Evolutionary conservation across 2,888 invertebrate genomes (phyloP), one percentile per base, ranked within the genome.

Genomic region (Oegoconia quadripuncta): DNA sequence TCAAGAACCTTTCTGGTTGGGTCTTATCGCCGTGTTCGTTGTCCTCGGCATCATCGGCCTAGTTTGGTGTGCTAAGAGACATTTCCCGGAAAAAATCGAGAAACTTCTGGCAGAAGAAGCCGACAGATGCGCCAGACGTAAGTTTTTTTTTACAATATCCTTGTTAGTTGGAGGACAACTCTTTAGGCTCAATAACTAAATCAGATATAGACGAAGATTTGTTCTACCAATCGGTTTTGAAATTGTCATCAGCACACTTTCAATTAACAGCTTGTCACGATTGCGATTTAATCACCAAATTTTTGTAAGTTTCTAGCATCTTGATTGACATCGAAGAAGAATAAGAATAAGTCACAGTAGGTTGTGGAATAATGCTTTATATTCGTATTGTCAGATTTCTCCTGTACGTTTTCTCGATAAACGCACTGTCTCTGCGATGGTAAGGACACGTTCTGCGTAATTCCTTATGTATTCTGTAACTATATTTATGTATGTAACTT

Each of bases 1-100:
- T 18, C 93, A 95, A 55, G 95, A 96, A 68, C 96, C 96, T 0
- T 96, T 96, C 74, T 96, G 96, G 96, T 86, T 96, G 28, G 96
- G 96, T 0, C 88, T 96, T 25, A 93, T 96, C 69, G 94, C 95
- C 0, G 95, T 96, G 0, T 92, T 93, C 58, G 90, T 93, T 7
- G 94, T 96, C 0, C 89, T 96, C 58, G 92, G 91, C 34, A 89
- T 93, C 46, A 93, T 95, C 50, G 95, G 94, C 11, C 81, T 95
- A 34, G 90, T 95, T 12, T 95, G 95, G 93, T 94, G 95, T 70
- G 93, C 95, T 52, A 94, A 95, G 67, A 84, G 95, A 34, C 95
- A 95, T 75, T 95, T 95, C 72, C 95, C 95, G 0, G 95, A 95
- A 67, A 94, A 95, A 75, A 92, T 95, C 42, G 95, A 95, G 71